A percentile compares a stretch with the other conserved stretches of the same genome.
phyloP scores from a whole-genome alignment of 2,888 invertebrate species.

The Pandemis cinnamomeana region DNA sequence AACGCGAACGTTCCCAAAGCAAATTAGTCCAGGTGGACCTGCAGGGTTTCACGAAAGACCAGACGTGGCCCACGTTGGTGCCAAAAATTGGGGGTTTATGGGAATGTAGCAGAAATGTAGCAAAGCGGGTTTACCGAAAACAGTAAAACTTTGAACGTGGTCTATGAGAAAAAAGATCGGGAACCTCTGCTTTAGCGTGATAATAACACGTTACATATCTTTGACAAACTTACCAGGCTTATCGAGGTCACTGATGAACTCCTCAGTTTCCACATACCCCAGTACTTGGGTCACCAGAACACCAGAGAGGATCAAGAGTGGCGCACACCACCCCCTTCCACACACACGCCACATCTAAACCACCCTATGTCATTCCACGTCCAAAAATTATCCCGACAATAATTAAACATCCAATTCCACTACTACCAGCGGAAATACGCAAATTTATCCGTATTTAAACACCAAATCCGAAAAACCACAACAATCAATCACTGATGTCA shows the following conservation, averaged over 20 bases:
- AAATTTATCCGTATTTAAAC: conserved; percentile 20
- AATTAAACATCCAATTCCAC: not conserved
- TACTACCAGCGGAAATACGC: not conserved
- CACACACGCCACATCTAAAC: conserved; percentile 38
- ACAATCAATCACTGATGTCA: conserved; percentile 40
- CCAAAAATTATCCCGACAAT: conserved; percentile 1
- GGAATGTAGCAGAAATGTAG: too few relatives aligned
- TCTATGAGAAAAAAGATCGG: too few relatives aligned
- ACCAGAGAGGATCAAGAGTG: conserved; percentile 49
- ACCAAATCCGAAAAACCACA: conserved; percentile 39
- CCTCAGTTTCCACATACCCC: conserved; percentile 80
- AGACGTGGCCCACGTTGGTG: too few relatives aligned
- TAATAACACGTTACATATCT: not conserved
- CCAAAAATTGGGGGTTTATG: too few relatives aligned
- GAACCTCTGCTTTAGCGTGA: too few relatives aligned
- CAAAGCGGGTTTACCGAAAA: too few relatives aligned
- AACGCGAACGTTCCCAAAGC: too few relatives aligned
- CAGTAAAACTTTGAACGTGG: too few relatives aligned
- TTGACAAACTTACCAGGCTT: conserved; percentile 77
- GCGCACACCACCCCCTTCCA: conserved; percentile 42
- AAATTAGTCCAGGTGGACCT: too few relatives aligned
- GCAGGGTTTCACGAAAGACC: too few relatives aligned
- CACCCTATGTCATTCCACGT: conserved; percentile 31
- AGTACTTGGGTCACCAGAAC: conserved; percentile 67
- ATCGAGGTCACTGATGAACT: conserved; percentile 84